Percentiles rank a stretch among this genome's conserved stretches.
Conservation (phyloP, 92 coral and sea anemone genomes). For the Zoanthus gigantus region DNA sequence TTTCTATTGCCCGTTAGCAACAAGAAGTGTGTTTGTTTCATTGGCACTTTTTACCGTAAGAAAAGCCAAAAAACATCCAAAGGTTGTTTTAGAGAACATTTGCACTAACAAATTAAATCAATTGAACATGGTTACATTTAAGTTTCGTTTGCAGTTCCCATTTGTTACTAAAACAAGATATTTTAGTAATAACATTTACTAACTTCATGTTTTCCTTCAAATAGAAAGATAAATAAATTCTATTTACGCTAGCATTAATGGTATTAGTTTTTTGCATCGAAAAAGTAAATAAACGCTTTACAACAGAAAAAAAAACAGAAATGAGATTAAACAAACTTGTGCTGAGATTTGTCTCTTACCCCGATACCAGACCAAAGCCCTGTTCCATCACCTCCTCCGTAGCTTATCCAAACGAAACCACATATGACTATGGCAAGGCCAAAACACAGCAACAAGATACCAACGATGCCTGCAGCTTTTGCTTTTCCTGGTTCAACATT, state of each 20-base stretch:
- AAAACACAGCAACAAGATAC: constrained; percentile 51
- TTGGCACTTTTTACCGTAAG: not conserved
- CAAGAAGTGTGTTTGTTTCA: not conserved
- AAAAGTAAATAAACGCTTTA: not conserved
- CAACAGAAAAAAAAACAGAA: not conserved
- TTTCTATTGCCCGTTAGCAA: not conserved
- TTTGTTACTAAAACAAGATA: not conserved
- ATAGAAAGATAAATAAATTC: not conserved
- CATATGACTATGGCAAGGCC: constrained; percentile 60
- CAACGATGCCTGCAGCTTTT: constrained; percentile 79
- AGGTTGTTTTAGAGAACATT: not conserved
- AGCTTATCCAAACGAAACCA: constrained; percentile 67
- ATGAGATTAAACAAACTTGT: not conserved
- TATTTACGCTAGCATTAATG: not conserved
- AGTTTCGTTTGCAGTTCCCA: not conserved
- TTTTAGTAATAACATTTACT: not conserved
- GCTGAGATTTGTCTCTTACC: constrained; percentile 52
- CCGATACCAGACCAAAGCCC: constrained; percentile 84
- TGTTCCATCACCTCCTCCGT: constrained; percentile 69
- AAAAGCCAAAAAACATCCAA: not conserved
- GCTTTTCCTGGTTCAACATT: constrained; percentile 74
- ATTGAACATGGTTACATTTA: not conserved
- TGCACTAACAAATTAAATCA: not conserved
- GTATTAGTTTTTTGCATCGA: not conserved
- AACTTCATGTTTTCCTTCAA: not conserved